Evolutionary conservation across 2,888 invertebrate species (phyloP).

Genomic region (Drosophila multiciliata): DNA sequence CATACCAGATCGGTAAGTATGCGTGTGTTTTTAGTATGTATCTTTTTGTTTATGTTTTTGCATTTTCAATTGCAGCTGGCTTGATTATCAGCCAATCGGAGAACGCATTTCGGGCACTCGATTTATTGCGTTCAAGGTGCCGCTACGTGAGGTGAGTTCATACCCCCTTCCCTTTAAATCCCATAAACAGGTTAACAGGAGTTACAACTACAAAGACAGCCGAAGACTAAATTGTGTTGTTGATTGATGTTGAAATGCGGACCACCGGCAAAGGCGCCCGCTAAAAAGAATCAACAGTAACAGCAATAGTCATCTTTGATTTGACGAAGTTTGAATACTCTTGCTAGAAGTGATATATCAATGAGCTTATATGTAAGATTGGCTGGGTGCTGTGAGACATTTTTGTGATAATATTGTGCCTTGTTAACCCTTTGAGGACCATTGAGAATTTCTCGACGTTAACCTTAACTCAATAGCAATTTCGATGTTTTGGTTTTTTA

Average conservation of each 20-base stretch:
- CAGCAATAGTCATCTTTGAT: background rate
- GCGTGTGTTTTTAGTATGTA: background rate
- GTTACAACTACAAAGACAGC: background rate
- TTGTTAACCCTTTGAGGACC: background rate
- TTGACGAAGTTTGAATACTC: background rate
- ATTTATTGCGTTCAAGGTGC: conserved; percentile 87
- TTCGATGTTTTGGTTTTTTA: background rate
- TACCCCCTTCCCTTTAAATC: background rate
- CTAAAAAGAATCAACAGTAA: conserved; percentile 74
- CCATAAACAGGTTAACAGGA: conserved; percentile 64
- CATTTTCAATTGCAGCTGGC: conserved; percentile 83
- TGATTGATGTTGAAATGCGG: conserved; percentile 68
- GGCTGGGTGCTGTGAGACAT: too few species aligned
- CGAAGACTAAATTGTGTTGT: conserved; percentile 33
- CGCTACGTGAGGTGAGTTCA: conserved; percentile 85
- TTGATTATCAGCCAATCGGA: conserved; percentile 85
- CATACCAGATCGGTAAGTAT: conserved; percentile 71
- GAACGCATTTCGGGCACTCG: conserved; percentile 86
- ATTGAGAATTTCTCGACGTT: too few species aligned
- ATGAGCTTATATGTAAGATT: background rate
- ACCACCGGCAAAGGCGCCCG: conserved; percentile 48
- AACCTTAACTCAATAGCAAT: too few species aligned
- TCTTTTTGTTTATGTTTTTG: conserved; percentile 6
- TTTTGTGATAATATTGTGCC: background rate
- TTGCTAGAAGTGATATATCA: background rate